Evolutionary conservation across 1,140 invertebrate species (phyloP).

Genomic region (Phenacoccus solenopsis): DNA sequence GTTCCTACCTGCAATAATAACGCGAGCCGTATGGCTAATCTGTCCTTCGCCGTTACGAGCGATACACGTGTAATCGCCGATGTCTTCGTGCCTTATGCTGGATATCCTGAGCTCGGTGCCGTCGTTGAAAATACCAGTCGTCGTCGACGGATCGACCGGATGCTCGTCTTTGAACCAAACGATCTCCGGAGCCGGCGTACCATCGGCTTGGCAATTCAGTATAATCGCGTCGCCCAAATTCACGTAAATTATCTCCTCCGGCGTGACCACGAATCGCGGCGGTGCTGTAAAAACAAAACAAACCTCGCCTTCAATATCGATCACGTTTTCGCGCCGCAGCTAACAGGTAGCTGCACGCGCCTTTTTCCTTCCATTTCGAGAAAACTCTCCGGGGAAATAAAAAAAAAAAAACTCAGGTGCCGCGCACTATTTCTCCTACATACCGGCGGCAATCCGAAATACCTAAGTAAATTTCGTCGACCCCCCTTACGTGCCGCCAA

Average conservation of each 20-base stretch:
- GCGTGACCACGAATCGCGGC: conserved; percentile 81
- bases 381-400: no score
- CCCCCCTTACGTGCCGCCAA: no score
- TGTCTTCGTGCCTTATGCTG: conserved; percentile 79
- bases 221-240: conserved; percentile 89
- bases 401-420: no score
- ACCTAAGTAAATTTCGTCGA: no score
- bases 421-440: no score
- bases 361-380: no score
- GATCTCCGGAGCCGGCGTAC: conserved; percentile 80
- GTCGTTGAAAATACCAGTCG: conserved; percentile 75
- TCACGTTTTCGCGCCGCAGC: no score
- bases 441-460: no score
- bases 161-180: conserved; percentile 85
- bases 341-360: no score
- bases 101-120: conserved; percentile 82
- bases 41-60: conserved; percentile 88
- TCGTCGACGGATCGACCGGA: conserved; percentile 71
- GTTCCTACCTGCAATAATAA: conserved; percentile 88
- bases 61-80: conserved; percentile 89
- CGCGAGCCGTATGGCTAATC: conserved; percentile 82
- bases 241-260: conserved; percentile 89
- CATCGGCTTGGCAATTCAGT: conserved; percentile 87
- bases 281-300: conserved; percentile 41
- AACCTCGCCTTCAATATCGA: not conserved